A percentile compares a stretch with the other conserved stretches of the same genome.
These are phyloP conservation scores for Myotis davidii DNA, from an alignment of 2,113 vertebrate genomes.

Conservation along the genomic window DNA sequence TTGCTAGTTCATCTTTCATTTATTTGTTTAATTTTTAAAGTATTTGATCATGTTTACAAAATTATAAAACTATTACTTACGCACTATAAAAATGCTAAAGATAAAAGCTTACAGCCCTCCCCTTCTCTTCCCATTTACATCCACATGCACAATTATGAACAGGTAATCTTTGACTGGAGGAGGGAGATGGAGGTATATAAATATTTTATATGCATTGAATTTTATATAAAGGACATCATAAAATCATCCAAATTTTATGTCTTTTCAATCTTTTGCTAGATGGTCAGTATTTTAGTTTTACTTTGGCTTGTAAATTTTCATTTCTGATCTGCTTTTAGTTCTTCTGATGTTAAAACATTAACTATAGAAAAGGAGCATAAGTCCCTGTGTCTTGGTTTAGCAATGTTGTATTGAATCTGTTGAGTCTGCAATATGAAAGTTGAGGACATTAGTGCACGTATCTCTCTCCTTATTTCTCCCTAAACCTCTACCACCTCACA, in stretches of 20 bases:
- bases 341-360: not conserved
- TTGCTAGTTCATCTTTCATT: not conserved
- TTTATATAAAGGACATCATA: not conserved
- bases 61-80: not conserved
- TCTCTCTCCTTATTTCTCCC: not conserved
- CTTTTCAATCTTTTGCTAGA: not conserved
- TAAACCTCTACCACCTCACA: not conserved
- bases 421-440: not conserved
- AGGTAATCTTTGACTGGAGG: not conserved
- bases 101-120: not conserved
- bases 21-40: not conserved
- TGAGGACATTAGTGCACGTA: not conserved
- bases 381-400: not conserved
- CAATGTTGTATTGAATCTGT: not conserved
- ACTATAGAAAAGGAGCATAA: not conserved
- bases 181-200: not conserved
- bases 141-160: not conserved
- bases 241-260: not conserved
- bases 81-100: not conserved
- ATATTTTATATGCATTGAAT: conserved; percentile 11
- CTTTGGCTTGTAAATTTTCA: not conserved
- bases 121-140: not conserved
- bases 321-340: not conserved
- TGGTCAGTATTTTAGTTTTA: not conserved
- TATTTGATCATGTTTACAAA: not conserved